Percentiles rank a stretch among this genome's conserved stretches.
These are phyloP conservation scores for Erithacus rubecula DNA, from an alignment of 2,797 vertebrate species.

Conservation along the genomic window DNA sequence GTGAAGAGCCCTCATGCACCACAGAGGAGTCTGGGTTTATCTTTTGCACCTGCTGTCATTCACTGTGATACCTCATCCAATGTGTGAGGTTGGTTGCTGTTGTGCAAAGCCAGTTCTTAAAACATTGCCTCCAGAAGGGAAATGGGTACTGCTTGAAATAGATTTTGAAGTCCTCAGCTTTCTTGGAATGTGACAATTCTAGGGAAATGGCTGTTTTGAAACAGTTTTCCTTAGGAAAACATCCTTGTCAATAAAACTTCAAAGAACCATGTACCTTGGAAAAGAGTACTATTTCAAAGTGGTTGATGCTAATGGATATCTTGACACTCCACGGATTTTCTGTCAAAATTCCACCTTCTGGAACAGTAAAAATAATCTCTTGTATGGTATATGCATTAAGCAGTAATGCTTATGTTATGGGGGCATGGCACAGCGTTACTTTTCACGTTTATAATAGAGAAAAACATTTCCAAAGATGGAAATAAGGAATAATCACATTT, in stretches of 20 bases:
- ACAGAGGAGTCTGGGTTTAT: background rate
- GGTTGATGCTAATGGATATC: background rate
- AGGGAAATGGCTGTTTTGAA: background rate
- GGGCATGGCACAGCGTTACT: accelerated
- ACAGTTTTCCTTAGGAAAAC: background rate
- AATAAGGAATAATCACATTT: background rate
- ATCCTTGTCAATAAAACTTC: background rate
- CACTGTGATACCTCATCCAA: background rate
- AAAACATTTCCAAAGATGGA: background rate
- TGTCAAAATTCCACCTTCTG: background rate
- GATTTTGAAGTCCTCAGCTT: background rate
- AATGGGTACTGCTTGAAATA: background rate
- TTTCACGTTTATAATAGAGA: background rate
- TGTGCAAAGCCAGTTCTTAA: background rate
- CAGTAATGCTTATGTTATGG: background rate
- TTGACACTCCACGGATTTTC: background rate
- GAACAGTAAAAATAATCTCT: background rate
- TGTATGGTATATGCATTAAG: background rate
- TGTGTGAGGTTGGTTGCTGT: background rate
- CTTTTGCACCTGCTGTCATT: background rate
- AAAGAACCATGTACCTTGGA: background rate
- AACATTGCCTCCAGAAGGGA: background rate
- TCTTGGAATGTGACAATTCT: background rate
- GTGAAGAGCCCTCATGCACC: background rate
- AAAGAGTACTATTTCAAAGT: background rate